Evolutionary conservation across 1,140 invertebrate genomes (phyloP).

Genomic region (Hypsibius dujardini): DNA sequence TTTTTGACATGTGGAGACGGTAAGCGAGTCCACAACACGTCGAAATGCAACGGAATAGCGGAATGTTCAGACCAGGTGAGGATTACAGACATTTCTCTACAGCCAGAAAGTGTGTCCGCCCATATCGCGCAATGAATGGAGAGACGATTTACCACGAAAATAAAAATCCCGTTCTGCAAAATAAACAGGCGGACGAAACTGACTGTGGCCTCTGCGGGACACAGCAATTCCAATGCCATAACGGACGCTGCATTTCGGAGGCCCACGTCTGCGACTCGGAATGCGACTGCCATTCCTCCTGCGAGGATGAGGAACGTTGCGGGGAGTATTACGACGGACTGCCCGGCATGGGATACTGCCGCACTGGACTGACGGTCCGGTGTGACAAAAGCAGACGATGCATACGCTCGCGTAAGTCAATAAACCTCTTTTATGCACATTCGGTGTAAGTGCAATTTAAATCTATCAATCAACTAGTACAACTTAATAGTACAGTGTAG

Average conservation of each 20-base stretch:
- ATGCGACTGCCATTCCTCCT: conserved; percentile 32
- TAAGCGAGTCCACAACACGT: background rate
- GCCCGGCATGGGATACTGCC: conserved; percentile 16
- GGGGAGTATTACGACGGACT: conserved; percentile 24
- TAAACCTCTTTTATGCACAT: conserved; percentile 21
- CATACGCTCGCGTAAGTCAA: conserved; percentile 15
- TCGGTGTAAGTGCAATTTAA: too few relatives aligned
- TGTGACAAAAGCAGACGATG: conserved; percentile 16
- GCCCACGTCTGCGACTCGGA: conserved; percentile 31
- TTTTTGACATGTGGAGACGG: background rate
- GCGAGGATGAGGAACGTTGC: conserved; percentile 32
- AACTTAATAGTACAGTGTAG: background rate
- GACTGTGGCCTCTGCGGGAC: conserved; percentile 25
- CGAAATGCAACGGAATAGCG: background rate
- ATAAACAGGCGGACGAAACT: background rate
- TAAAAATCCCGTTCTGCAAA: too few relatives aligned
- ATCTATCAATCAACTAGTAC: background rate
- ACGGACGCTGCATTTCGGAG: conserved; percentile 29
- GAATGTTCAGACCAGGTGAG: conserved; percentile 6
- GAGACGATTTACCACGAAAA: too few relatives aligned
- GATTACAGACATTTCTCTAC: background rate
- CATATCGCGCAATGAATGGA: too few relatives aligned
- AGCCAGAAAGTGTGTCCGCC: too few relatives aligned
- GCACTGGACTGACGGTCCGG: conserved; percentile 14
- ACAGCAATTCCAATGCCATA: conserved; percentile 27